These are phyloP conservation scores for Sus scrofa DNA, from an alignment of 2,113 vertebrate species.

Conservation along the genomic window DNA sequence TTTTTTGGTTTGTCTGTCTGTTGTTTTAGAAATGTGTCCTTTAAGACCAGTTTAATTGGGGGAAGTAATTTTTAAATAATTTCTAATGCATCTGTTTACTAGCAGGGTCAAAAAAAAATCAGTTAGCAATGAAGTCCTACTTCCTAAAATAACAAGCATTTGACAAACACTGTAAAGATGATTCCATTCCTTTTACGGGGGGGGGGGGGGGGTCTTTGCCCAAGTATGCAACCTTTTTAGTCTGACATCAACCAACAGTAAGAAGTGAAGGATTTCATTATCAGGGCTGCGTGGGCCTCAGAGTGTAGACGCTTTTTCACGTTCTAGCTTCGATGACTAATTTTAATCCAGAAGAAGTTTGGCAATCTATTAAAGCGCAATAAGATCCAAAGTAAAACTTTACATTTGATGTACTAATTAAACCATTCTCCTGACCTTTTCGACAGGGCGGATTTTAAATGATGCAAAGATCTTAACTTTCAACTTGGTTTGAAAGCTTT, in stretches of 20 bases:
- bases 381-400: conserved; percentile 71
- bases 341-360: conserved; percentile 84
- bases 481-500: conserved; percentile 10
- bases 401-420: conserved; percentile 75
- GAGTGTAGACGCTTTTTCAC: conserved; percentile 31
- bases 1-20: background rate
- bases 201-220: conserved; percentile 31
- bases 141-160: conserved; percentile 71
- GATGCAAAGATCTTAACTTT: conserved; percentile 2
- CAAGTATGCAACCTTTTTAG: conserved; percentile 69
- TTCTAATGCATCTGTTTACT: conserved; percentile 83
- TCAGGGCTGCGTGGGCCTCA: background rate
- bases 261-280: conserved; percentile 76
- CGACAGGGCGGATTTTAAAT: conserved; percentile 42
- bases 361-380: conserved; percentile 62
- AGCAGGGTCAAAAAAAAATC: conserved; percentile 81
- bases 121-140: conserved; percentile 84
- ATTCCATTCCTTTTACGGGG: conserved; percentile 65
- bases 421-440: conserved; percentile 37
- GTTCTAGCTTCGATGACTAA: conserved; percentile 74
- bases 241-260: conserved; percentile 72
- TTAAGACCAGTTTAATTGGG: conserved; percentile 65
- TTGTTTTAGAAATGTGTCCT: conserved; percentile 67
- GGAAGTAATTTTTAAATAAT: conserved; percentile 78
- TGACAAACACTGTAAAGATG: conserved; percentile 81